Evolutionary conservation across 2,888 invertebrate species (phyloP), one percentile per base, ranked within the genome.

Genomic region (Andrena minutula): DNA sequence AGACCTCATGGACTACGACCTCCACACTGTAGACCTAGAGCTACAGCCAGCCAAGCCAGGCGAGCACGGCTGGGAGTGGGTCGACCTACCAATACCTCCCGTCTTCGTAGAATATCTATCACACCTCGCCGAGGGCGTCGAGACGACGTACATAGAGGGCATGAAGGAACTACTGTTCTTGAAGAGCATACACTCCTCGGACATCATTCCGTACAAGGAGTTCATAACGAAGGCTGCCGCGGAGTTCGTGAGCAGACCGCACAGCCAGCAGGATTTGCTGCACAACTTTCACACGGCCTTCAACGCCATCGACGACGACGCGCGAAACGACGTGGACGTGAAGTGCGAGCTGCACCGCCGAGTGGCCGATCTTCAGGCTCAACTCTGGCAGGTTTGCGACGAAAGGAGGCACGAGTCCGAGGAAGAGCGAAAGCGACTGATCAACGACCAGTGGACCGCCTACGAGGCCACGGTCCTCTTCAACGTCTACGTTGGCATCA

Each of bases 271-370:
- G 90, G 94, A 95, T 71, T 90, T 95, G 79, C 94, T 96, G 6
- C 91, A 94, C 64, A 91, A 93, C 26, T 96, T 96, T 90, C 96
- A 96, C 92, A 94, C 93, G 49, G 93, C 94, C 41, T 96, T 95
- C 86, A 96, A 96, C 92, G 94, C 94, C 28, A 94, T 96, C 80
- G 95, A 95, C 84, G 94, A 94, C 77, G 95, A 96, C 88, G 95
- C 95, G 93, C 94, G 96, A 2, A 94, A 94, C 75, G 94, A 96
- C 75, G 92, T 94, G 84, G 94, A 95, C 78, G 94, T 95, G 1
- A 96, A 96, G 91, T 95, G 95, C 76, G 96, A 96, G 92, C 94
- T 96, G 92, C 96, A 96, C 86, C 95, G 95, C 83, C 93, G 95
- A 47, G 93, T 95, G 0, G 94, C 94, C 66, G 95, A 95, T 75